Base-by-base conservation (phyloP, 2,797 vertebrate genomes). In the Phylloscopus collybita region DNA sequence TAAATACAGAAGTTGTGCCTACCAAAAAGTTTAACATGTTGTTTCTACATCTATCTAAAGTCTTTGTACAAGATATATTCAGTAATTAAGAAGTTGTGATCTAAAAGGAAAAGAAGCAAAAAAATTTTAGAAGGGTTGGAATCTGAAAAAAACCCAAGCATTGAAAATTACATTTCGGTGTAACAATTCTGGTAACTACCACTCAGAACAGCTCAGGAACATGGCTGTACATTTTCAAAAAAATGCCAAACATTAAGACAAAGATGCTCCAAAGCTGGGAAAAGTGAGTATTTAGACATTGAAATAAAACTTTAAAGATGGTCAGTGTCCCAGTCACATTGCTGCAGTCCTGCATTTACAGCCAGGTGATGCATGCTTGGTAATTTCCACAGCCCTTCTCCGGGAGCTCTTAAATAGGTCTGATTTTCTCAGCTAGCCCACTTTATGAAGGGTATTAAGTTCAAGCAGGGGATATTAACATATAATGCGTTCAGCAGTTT, bases 101-200 rank as follows among this genome's bases (percentile, higher is more conserved):
- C 45, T 84, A 61, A 57, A 92, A 45, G n/a, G 29, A 78, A 78
- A 80, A 90, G 8, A 74, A 81, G 20, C 5, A 70, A 69, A 67
- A 2, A 1, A 2, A 7, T 44, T 72, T 23, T 0, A 0, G 22
- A 40, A 22, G 5, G 2, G 8, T 62, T 75, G n/a, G 38, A 89
- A 79, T 76, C 40, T 88, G 61, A 36, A 82, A 61, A 53, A 72
- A 85, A 1, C 13, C 6, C 23, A 44, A 25, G 32, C 34, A 65
- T 42, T 36, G 72, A 47, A 86, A 72, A 57, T 13, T 42, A 13
- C 10, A 16, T 79, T 34, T 81, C 7, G 3, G 6, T 81, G 79
- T 64, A 75, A 62, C 22, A 42, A 10, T 69, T 34, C 14, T 4
- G 29, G 18, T 74, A 32, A 21, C 57, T 86, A 11, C 21, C 15